Base-by-base conservation (phyloP, 2,888 invertebrate genomes). In the Drosophila atripex region DNA sequence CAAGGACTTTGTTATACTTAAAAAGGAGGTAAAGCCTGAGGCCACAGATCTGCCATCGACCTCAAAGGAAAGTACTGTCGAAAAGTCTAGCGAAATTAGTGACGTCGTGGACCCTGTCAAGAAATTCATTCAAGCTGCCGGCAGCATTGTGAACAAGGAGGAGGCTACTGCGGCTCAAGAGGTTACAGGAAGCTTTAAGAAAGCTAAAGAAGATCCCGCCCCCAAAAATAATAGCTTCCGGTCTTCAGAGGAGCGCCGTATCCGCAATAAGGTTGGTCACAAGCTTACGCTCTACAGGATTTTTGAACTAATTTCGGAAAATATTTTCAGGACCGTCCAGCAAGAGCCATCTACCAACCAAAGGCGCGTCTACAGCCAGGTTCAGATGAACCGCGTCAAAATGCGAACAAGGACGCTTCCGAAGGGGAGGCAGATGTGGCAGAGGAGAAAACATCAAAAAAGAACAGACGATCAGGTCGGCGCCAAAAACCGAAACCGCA, bases 341-440 rank as follows among this genome's bases (percentile, higher is more conserved):
- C 97, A 45, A 94, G 97, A 89, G 96, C 96, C 69, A 96, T 98
- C 77, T 98, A 98, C 91, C 95, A 97, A 78, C 98, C 98, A 0
- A 97, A 91, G 71, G 79, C 87, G 2, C 82, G 91, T 1, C 32
- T 30, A 1, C 88, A 83, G 32, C 7, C 56, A 16, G 65, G 76
- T 3, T 83, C 89, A 0, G 91, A 90, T 43, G 89, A 90, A 9
- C 71, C 54, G 18, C 49, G 70, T 0, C 79, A 76, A 25, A 66
- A 35, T 28, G 43, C 55, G 6, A 49, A 50, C 0, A 78, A 71
- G 28, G 71, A 80, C 14, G 39, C 25, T 16, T 55, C 65, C 1
- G 80, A 74, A 12, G 56, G 57, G 1, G 74, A 86, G 39, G 12
- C 8, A 41, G 39, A 41, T 18, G 16, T 1, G 5, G 6, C 21